Evolutionary conservation across 2,888 invertebrate species (phyloP), one percentile per base, ranked within the genome.

Genomic region (Palloptera scutellata): DNA sequence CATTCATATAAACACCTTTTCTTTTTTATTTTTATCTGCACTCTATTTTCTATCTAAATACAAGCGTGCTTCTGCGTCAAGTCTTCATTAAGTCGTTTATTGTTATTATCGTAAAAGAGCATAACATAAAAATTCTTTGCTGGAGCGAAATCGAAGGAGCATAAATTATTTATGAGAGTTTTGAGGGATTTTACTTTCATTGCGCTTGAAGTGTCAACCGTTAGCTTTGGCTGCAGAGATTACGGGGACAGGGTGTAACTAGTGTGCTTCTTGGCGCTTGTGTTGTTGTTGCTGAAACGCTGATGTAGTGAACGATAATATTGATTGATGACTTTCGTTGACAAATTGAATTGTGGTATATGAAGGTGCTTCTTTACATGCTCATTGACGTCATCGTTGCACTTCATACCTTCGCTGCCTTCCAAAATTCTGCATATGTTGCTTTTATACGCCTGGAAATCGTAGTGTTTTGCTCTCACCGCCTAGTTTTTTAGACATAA

Each of bases 31-130:
- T 30, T 30, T 6, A 6, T 30, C 6, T 6, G 30, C 30, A 4
- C 3, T 30, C 30, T 30, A 30, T 30, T 30, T 30, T 30, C 30
- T 30, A 30, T 2, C 30, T 30, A 30, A 30, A 30, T 30, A 30
- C 30, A 30, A 3, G 48, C 48, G 48, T 15, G 8, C 48, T n/a
- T 48, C 13, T 15, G 15, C 15, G 3, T 48, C 15, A 48, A 75
- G 69, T 71, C 73, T 73, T 64, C 76, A 75, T 75, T 77, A 77
- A 78, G 68, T 69, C 74, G 76, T 77, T 79, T 78, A 77, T 75
- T 77, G 74, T 75, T 68, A 75, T 73, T 71, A 68, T 71, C 70
- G 70, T 69, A 41, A 40, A 69, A 73, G 69, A 72, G 69, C 48
- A 61, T 62, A 61, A 69, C 66, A 64, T 64, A 51, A 69, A 67